These are phyloP conservation scores for Protobothrops mucrosquamatus DNA, from an alignment of 2,113 vertebrate species.

Conservation along the genomic window DNA sequence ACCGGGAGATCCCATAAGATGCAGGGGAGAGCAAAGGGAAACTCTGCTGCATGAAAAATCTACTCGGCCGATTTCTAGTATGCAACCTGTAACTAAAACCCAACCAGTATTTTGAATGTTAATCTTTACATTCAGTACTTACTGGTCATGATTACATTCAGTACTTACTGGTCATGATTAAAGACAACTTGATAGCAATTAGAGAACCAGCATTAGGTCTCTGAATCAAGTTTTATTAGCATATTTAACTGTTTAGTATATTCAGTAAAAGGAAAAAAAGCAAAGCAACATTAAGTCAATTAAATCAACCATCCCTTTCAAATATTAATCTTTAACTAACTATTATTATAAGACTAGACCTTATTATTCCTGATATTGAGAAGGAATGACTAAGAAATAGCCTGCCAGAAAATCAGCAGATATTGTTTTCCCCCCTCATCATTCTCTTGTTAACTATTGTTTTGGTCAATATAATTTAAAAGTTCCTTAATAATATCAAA, in stretches of 20 bases:
- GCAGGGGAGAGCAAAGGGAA: not conserved
- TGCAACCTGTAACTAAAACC: constrained; percentile 11
- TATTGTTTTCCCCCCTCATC: not conserved
- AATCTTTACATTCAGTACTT: constrained; percentile 16
- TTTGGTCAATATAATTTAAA: not conserved
- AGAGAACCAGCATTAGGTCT: not conserved
- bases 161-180: constrained; percentile 13
- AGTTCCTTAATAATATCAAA: not conserved
- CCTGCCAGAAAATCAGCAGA: not conserved
- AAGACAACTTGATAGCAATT: constrained; percentile 14
- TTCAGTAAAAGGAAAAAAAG: not conserved
- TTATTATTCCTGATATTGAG: not conserved
- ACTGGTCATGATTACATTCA: constrained; percentile 23
- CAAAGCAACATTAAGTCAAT: not conserved
- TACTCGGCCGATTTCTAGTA: not conserved
- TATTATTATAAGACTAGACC: not conserved
- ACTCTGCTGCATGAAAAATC: not conserved
- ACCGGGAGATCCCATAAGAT: not conserved
- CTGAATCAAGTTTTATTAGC: not conserved
- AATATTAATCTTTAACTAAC: not conserved
- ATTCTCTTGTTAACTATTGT: not conserved
- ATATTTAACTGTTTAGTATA: not conserved
- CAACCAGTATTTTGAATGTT: constrained; percentile 27
- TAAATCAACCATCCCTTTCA: not conserved
- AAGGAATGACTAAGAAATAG: not conserved